A percentile compares a stretch with the other conserved stretches of the same genome.
phyloP scores from a whole-genome alignment of 2,888 invertebrate genomes.

The Siphlonurus alternatus region DNA sequence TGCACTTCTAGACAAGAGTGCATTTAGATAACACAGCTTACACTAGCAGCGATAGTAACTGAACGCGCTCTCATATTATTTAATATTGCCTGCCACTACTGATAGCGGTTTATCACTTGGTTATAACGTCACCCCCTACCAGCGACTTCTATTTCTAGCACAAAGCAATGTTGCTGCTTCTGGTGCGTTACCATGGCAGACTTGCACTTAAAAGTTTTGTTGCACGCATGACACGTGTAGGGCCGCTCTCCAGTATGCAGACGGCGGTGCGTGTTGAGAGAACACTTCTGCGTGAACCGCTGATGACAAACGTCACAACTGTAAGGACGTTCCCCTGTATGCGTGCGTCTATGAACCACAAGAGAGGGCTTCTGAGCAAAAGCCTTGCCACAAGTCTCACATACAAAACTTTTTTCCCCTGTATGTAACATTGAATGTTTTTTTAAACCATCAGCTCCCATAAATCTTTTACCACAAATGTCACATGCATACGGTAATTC shows the following conservation, averaged over 20 bases:
- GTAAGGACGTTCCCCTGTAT: slow-evolving; percentile 39
- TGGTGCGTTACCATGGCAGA: neutral
- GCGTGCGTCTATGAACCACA: slow-evolving; percentile 37
- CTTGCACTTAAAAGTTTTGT: neutral
- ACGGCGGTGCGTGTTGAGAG: slow-evolving; percentile 12
- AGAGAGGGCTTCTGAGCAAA: slow-evolving; percentile 41
- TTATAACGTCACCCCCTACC: too few species aligned
- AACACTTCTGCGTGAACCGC: neutral
- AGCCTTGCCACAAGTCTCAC: slow-evolving; percentile 41
- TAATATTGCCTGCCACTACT: too few species aligned
- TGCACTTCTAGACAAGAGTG: too few species aligned
- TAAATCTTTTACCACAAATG: slow-evolving; percentile 41
- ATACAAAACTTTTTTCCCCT: slow-evolving; percentile 41
- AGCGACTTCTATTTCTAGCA: neutral
- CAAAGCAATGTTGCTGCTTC: neutral
- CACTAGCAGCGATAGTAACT: too few species aligned
- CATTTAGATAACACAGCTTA: too few species aligned
- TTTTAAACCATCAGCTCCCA: slow-evolving; percentile 38
- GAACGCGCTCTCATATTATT: too few species aligned
- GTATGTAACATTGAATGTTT: slow-evolving; percentile 41
- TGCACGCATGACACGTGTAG: slow-evolving; percentile 7
- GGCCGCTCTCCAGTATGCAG: slow-evolving; percentile 20
- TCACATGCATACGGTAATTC: slow-evolving; percentile 42
- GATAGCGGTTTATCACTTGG: too few species aligned
- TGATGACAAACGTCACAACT: slow-evolving; percentile 19